phyloP scores from a whole-genome alignment of 2,888 invertebrate species.

The Bembecia ichneumoniformis region DNA sequence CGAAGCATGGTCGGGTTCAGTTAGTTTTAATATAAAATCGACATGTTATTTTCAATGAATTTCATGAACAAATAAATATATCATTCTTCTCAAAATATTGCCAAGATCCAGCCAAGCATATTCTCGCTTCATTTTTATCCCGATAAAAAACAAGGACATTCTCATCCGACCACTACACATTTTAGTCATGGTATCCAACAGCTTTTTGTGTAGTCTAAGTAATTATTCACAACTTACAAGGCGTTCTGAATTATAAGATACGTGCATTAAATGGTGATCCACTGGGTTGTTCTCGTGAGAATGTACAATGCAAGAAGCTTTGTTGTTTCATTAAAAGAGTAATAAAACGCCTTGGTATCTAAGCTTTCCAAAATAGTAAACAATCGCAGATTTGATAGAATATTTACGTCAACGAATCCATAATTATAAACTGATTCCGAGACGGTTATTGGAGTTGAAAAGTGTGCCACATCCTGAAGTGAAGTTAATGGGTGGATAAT shows the following conservation, averaged over 20 bases:
- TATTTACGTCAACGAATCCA: slow-evolving; percentile 10
- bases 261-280: slow-evolving; percentile 33
- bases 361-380: not conserved
- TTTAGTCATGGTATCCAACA: slow-evolving; percentile 37
- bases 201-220: slow-evolving; percentile 48
- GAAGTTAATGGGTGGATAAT: slow-evolving; percentile 46
- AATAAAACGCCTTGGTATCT: not conserved
- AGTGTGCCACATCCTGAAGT: slow-evolving; percentile 56
- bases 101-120: too few relatives aligned
- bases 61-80: too few relatives aligned
- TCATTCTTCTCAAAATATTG: too few relatives aligned
- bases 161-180: slow-evolving; percentile 26
- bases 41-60: too few relatives aligned
- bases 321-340: too few relatives aligned
- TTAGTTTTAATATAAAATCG: too few relatives aligned
- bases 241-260: slow-evolving; percentile 28
- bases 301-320: slow-evolving; percentile 4
- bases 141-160: slow-evolving; percentile 29
- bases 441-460: slow-evolving; percentile 28
- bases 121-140: slow-evolving; percentile 24
- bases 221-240: slow-evolving; percentile 63
- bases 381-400: not conserved
- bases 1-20: too few relatives aligned
- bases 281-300: slow-evolving; percentile 34
- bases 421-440: slow-evolving; percentile 22